Evolutionary conservation across 53 echinoderm and acorn worm species (phyloP), one percentile per base, ranked within the genome.

Genomic region (Actinopyga echinites): DNA sequence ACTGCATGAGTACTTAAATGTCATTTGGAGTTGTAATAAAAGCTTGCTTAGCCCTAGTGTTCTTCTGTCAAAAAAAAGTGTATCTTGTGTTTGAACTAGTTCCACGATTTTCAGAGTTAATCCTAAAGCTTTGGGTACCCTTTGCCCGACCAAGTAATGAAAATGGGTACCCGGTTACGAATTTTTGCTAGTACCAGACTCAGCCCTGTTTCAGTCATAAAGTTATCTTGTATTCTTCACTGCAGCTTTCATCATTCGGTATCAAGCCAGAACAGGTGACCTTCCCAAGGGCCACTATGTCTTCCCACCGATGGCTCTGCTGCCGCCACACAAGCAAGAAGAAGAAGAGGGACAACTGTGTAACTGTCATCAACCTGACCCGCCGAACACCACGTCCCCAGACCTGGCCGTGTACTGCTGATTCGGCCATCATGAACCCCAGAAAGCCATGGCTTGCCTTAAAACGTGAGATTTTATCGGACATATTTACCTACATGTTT

Each of bases 371-470:
- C 84, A 94, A 96, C 80, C 73, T 97, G 64, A 92, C 93, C 53
- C 86, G 97, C 22, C 90, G 93, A 80, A 92, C 90, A 10, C 97
- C 97, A 20, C 94, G 93, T 21, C 90, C 94, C 19, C 83, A 91
- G 73, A 91, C 93, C 4, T 97, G 93, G 94, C 97, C 97, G n/a
- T 94, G 94, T 40, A 90, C 87, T 21, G 97, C 97, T 0, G 97
- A 97, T 80, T 97, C 97, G 2, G 97, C 93, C 55, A 89, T 93
- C 88, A 97, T 97, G 97, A 97, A 97, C 79, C 97, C 97, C 30
- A 78, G 93, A 19, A 97, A 92, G 71, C 97, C 97, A 2, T 97
- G 94, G 97, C 86, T 97, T 10, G 97, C 97, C 53, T 92, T 94
- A 44, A 97, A 97, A 94, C 92, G 96, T 96, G 68, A 21, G 44